These are phyloP conservation scores for Xylota sylvarum DNA, from an alignment of 2,888 invertebrate genomes.

Conservation along the genomic window DNA sequence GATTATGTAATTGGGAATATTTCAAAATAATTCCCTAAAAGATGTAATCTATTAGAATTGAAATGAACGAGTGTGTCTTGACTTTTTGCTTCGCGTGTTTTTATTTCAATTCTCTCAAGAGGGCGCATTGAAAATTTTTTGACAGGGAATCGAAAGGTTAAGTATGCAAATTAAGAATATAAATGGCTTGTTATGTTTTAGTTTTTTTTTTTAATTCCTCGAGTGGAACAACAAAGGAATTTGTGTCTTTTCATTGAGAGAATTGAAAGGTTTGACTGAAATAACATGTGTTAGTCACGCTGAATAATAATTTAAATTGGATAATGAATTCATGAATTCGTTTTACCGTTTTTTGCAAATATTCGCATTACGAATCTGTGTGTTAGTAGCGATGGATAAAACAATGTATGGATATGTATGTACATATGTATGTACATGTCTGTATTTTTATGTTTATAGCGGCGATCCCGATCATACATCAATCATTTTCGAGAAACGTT, in stretches of 20 bases:
- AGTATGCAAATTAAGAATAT: constrained; percentile 16
- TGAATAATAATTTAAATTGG: constrained; percentile 1
- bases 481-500: too few relatives aligned
- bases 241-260: constrained; percentile 5
- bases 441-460: too few relatives aligned
- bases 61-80: constrained; percentile 2
- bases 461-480: too few relatives aligned
- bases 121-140: constrained; percentile 1
- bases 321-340: neutral
- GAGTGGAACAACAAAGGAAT: neutral
- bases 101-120: neutral
- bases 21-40: constrained; percentile 18
- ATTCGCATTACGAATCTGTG: neutral
- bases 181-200: neutral
- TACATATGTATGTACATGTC: too few relatives aligned
- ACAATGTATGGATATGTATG: neutral
- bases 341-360: constrained; percentile 2
- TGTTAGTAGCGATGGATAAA: neutral
- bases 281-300: constrained; percentile 12
- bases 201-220: neutral
- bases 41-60: constrained; percentile 19
- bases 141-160: constrained; percentile 8
- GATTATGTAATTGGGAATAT: constrained; percentile 33
- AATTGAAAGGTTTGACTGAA: constrained; percentile 6
- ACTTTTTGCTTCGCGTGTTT: neutral